Percentiles rank a stretch among this genome's conserved stretches.
These are phyloP conservation scores for Molossus molossus DNA, from an alignment of 2,797 vertebrate species.

Conservation along the genomic window DNA sequence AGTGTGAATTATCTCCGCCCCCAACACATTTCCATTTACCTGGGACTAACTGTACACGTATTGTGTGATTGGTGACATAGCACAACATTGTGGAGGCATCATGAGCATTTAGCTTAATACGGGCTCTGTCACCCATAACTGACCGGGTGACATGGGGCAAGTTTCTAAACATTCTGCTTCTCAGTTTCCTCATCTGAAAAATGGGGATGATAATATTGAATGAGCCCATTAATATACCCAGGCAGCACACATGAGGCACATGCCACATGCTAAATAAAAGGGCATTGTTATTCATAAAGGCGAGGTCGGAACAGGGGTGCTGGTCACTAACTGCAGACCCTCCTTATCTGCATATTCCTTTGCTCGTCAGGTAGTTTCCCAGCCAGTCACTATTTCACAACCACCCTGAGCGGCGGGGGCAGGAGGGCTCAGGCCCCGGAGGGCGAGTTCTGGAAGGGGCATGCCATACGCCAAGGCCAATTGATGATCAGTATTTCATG, in stretches of 20 bases:
- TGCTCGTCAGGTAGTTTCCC: neutral
- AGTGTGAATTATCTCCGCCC: neutral
- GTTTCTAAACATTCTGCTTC: neutral
- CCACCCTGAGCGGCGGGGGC: neutral
- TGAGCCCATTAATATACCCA: neutral
- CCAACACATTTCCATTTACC: neutral
- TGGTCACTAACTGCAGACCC: no score
- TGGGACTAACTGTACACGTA: neutral
- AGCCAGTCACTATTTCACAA: neutral
- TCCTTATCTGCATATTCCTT: accelerated
- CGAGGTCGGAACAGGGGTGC: neutral
- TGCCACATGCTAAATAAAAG: neutral
- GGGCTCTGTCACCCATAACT: neutral
- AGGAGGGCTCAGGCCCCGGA: neutral
- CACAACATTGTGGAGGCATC: neutral
- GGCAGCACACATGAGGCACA: neutral
- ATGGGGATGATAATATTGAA: neutral
- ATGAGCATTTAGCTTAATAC: neutral
- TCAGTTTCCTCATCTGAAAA: constrained; percentile 15
- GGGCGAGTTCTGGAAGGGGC: neutral
- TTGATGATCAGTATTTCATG: neutral
- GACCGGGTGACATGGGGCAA: neutral
- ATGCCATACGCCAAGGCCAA: neutral
- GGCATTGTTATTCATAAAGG: neutral
- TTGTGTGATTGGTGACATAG: no score